These are phyloP conservation scores for Pelecanus crispus DNA, from an alignment of 2,113 vertebrate genomes.

Conservation along the genomic window DNA sequence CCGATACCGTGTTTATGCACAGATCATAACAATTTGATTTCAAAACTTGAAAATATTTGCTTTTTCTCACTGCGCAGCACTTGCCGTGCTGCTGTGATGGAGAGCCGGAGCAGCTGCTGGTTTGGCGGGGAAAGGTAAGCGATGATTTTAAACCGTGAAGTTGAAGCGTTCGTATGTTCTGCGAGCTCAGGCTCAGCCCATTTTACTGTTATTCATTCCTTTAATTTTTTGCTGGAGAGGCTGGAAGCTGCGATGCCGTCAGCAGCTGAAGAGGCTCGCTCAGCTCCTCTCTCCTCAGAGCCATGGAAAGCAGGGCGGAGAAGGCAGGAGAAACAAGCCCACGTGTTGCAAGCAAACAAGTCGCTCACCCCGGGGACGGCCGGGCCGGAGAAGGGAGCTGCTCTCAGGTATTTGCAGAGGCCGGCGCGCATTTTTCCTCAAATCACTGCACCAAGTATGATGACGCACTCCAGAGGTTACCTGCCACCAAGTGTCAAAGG, in stretches of 20 bases:
- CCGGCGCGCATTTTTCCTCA: background rate
- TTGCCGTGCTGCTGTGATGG: rapidly evolving
- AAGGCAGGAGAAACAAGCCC: background rate
- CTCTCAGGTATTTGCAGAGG: background rate
- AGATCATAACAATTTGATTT: background rate
- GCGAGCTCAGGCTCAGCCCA: background rate
- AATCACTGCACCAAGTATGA: rapidly evolving
- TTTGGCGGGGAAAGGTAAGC: background rate
- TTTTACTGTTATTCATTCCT: background rate
- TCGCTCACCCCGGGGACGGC: rapidly evolving
- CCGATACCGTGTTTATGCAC: background rate
- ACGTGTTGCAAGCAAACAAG: rapidly evolving
- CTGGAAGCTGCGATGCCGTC: background rate
- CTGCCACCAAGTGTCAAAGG: background rate
- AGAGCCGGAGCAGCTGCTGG: background rate
- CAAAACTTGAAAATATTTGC: background rate
- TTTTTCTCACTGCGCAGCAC: background rate
- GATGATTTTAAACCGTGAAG: rapidly evolving
- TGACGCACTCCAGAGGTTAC: rapidly evolving
- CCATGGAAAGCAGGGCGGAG: background rate
- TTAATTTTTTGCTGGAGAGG: background rate
- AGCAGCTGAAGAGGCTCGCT: background rate
- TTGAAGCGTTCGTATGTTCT: background rate
- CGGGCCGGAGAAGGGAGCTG: background rate
- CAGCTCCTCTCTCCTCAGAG: background rate